Evolutionary conservation across 64 coral and sea anemone genomes (phyloP), one percentile per base, ranked within the genome.

Genomic region (Dendronephthya gigantea): DNA sequence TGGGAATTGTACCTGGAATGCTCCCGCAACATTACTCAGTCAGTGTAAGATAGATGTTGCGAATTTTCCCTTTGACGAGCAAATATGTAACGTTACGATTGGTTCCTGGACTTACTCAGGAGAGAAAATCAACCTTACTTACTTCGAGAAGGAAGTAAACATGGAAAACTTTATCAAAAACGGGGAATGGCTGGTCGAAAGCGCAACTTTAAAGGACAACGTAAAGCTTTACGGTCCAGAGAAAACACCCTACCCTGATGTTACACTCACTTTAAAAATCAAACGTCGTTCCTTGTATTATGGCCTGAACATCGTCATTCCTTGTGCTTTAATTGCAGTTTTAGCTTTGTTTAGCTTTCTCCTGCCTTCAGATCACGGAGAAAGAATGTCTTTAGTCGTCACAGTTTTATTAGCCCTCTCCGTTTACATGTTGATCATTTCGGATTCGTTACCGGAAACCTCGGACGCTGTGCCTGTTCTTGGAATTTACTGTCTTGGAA

Each of bases 251-350:
- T 79, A 79, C 28, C 72, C 72, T 3, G 72, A 33, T 19, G 36
- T 79, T 6, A 79, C 72, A 28, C 30, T 79, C 15, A 29, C 15
- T 37, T 39, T 79, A 10, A 0, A 35, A 14, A 79, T 79, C 28
- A 79, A 79, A 17, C 72, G 72, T 79, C 72, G 72, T 12, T 3
- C 72, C 4, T 22, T 79, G 72, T 79, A 79, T 39, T 79, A 79
- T 19, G 37, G 31, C 27, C 15, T 79, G 9, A 79, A 79, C 36
- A 9, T 79, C 9, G 13, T 79, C 8, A 39, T 79, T 12, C 72
- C 72, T 9, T 79, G 72, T 35, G 9, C 72, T 3, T 29, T 79
- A 19, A 79, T 79, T 9, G 31, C 72, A 12, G 1, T 79, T 17
- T 29, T 79, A 19, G 31, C 72, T 19, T 7, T 79, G 8, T 12